phyloP scores from a whole-genome alignment of 2,888 invertebrate genomes.

The Drosophila suboccidentalis region DNA sequence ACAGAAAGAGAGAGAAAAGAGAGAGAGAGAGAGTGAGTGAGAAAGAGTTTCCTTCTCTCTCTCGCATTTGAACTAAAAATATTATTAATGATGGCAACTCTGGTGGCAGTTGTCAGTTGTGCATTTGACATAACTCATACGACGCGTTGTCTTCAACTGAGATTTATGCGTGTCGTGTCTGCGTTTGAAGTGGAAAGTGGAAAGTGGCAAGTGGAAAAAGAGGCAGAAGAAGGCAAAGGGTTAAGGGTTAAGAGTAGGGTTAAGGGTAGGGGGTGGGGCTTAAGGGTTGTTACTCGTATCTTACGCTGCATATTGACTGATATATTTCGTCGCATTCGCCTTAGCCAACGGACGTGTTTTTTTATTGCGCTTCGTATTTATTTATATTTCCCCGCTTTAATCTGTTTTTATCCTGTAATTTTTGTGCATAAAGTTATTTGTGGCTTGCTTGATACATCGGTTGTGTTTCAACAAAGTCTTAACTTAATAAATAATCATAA shows the following conservation, averaged over 20 bases:
- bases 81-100: conserved; percentile 73
- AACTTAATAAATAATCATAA: no score
- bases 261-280: conserved; percentile 16
- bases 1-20: background rate
- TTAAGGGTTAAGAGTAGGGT: background rate
- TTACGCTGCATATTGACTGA: no score
- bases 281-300: no score
- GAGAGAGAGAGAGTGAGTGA: background rate
- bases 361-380: no score
- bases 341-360: no score
- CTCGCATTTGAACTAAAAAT: conserved; percentile 57
- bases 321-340: no score
- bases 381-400: no score
- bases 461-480: no score
- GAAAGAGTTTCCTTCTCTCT: background rate
- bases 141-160: conserved; percentile 59
- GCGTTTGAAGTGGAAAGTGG: background rate
- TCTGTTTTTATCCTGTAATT: no score
- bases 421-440: no score
- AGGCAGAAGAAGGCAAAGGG: background rate
- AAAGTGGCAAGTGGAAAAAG: background rate
- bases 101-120: conserved; percentile 58
- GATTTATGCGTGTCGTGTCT: conserved; percentile 29
- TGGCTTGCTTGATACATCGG: no score
- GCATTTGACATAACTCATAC: conserved; percentile 76